These are phyloP conservation scores for Trachurus trachurus DNA, from an alignment of 2,797 vertebrate species.

Conservation along the genomic window DNA sequence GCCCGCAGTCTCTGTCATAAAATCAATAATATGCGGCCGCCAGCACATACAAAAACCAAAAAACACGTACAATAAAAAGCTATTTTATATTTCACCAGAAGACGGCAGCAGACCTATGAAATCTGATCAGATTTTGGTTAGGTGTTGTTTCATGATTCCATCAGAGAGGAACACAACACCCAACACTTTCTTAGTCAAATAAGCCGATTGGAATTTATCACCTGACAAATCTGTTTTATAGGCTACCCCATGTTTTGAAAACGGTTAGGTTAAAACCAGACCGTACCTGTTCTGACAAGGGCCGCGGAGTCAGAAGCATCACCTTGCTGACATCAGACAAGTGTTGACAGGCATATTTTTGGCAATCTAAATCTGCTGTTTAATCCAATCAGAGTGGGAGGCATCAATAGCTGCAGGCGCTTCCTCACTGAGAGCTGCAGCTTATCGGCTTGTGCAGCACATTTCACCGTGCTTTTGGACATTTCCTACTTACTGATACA, in stretches of 20 bases:
- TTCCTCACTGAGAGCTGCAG: constrained; percentile 2
- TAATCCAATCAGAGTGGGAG: constrained; percentile 52
- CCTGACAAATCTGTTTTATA: no score
- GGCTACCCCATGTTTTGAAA: neutral
- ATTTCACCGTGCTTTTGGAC: constrained; percentile 3
- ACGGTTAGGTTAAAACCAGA: neutral
- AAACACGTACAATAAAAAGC: no score
- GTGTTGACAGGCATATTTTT: constrained; percentile 51
- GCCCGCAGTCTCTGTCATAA: no score
- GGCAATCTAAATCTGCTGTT: constrained; percentile 40
- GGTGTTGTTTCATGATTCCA: no score
- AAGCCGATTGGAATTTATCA: no score
- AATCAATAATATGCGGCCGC: no score
- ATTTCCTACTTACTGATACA: neutral
- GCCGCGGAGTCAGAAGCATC: neutral
- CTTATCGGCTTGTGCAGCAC: constrained; percentile 6
- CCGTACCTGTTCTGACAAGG: neutral
- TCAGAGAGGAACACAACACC: no score
- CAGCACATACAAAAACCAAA: no score
- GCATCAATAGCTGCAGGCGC: constrained; percentile 29
- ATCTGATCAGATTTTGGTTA: no score
- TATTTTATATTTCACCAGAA: no score
- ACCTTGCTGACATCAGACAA: neutral
- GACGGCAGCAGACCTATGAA: no score
- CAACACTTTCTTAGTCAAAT: no score